Conservation (phyloP, 2,888 invertebrate species). For the Nomada lathburiana region DNA sequence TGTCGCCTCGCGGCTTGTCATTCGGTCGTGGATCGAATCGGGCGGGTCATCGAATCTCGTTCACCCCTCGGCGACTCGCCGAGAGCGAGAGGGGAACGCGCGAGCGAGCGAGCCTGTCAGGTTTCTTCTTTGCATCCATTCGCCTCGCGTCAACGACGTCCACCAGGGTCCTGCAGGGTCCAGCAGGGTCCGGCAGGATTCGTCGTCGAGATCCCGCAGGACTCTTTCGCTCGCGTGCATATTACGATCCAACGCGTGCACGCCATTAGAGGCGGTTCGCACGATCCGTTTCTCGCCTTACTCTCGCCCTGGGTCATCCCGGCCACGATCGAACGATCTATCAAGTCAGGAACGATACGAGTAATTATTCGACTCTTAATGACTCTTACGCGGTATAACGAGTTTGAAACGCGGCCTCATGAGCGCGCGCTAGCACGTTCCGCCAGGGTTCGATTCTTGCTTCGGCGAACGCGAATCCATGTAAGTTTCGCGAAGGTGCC, state of each 20-base stretch:
- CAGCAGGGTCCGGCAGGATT: not conserved
- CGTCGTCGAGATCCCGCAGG: constrained; percentile 18
- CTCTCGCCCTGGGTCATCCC: constrained; percentile 67
- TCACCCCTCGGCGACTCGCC: not conserved
- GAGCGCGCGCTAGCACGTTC: constrained; percentile 29
- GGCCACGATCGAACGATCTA: constrained; percentile 76
- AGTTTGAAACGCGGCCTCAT: constrained; percentile 59
- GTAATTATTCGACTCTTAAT: constrained; percentile 77
- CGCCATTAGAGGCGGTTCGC: constrained; percentile 55
- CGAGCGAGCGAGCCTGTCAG: not conserved
- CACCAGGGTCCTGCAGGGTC: not conserved
- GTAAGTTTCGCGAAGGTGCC: not conserved
- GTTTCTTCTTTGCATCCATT: constrained; percentile 22
- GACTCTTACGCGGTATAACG: constrained; percentile 73
- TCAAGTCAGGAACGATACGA: constrained; percentile 74
- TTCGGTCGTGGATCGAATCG: constrained; percentile 24
- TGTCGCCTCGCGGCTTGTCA: constrained; percentile 53
- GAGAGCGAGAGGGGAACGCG: not conserved
- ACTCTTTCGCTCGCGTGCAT: constrained; percentile 52
- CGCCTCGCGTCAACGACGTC: not conserved
- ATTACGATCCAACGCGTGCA: constrained; percentile 48
- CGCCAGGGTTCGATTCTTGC: not conserved
- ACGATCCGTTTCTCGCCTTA: constrained; percentile 60
- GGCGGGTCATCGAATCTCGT: constrained; percentile 17
- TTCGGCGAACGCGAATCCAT: not conserved